Conservation (phyloP, 1,140 invertebrate species). For the Drosophila parabipectinata region DNA sequence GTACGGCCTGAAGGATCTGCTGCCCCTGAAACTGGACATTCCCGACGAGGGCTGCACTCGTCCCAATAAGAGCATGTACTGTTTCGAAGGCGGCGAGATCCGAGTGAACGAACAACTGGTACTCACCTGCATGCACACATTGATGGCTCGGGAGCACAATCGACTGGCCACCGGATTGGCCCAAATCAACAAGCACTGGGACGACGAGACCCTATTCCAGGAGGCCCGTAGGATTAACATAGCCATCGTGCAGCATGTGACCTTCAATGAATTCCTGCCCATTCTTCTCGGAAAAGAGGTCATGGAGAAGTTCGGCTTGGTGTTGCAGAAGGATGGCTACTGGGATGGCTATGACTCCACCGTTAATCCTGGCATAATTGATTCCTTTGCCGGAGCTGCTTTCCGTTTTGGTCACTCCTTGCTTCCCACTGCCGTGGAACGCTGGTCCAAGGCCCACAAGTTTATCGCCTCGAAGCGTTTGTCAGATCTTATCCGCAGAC, state of each 20-base stretch:
- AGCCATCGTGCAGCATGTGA: constrained; percentile 96
- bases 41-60: constrained; percentile 97
- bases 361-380: constrained; percentile 94
- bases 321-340: constrained; percentile 93
- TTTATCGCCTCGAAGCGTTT: constrained; percentile 95
- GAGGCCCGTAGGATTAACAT: constrained; percentile 95
- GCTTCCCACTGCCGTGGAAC: constrained; percentile 93
- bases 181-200: constrained; percentile 96
- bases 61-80: constrained; percentile 94
- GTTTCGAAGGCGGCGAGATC: constrained; percentile 97
- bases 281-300: constrained; percentile 96
- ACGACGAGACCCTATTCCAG: constrained; percentile 97
- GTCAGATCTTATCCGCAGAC: constrained; percentile 94
- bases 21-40: constrained; percentile 95
- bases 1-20: constrained; percentile 93
- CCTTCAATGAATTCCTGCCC: constrained; percentile 97
- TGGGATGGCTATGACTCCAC: constrained; percentile 95
- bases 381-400: constrained; percentile 94
- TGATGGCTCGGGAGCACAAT: constrained; percentile 95
- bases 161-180: constrained; percentile 90
- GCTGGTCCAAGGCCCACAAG: constrained; percentile 97
- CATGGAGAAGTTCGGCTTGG: constrained; percentile 95
- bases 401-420: constrained; percentile 96
- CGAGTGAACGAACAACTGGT: constrained; percentile 97
- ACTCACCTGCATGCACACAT: constrained; percentile 94